Base-by-base conservation (phyloP, 2,888 invertebrate species). In the Parthenolecanium corni region DNA sequence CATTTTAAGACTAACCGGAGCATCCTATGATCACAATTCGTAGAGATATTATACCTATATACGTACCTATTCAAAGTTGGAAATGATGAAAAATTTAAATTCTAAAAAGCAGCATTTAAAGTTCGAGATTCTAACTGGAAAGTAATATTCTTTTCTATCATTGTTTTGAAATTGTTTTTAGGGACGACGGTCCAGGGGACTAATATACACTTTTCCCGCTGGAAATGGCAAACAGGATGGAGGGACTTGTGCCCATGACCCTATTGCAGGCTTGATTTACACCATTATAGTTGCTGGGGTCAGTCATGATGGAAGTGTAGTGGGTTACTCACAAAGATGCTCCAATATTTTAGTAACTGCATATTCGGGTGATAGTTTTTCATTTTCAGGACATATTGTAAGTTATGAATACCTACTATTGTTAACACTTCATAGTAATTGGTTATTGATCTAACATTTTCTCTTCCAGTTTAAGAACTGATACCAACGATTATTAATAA, bases 181-280 rank as follows among this genome's bases (percentile, higher is more conserved):
- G 78, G 82, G 82, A 11, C 73, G 94, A 2, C 75, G 76, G 4
- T 92, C 93, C 0, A 85, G 82, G 73, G 94, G 94, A 1, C 79
- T 79, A 9, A 86, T 94, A 67, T 94, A 86, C 73, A 86, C 92
- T 0, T 94, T 93, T 89, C 93, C 94, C 0, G 87, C 89, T 31
- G 93, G 93, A 1, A 94, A 94, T 71, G 94, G 94, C 0, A 93
- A 93, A 44, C 79, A 80, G 12, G 79, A 82, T 65, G 79, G 79
- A 9, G 94, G 94, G 73, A 88, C 90, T 73, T 94, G 95, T 72
- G 89, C 89, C 70, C 90, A 91, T 73, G 95, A 95, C 73, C 94
- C 94, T 69, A 94, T 87, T 74, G 80, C 82, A 52, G 77, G 86
- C 31, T 89, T 85, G 71, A 84, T 90, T 65, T 90, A 86, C 74